Base-by-base conservation (phyloP, 2,797 vertebrate genomes). In the Harpagifer antarcticus region DNA sequence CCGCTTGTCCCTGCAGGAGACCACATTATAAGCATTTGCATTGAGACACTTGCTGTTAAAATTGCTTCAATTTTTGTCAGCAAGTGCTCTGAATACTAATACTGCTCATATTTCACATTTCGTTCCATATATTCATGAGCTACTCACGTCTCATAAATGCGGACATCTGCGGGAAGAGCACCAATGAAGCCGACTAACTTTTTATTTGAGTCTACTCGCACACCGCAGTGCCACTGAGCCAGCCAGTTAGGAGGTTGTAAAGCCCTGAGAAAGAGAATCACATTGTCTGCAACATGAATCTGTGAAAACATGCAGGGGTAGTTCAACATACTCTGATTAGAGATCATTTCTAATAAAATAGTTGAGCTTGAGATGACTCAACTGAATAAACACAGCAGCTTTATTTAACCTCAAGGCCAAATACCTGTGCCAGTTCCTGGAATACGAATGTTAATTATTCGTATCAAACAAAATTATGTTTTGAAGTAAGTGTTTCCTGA, bases 181-280 rank as follows among this genome's bases (percentile, higher is more conserved):
- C 97, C 96, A 71, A 99, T 97, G 90, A 99, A 99, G 57, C 98
- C 98, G 40, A 99, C 97, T 76, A 99, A 92, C 86, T 99, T 99
- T 88, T 96, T 95, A 92, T 96, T 99, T 71, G 95, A 89, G 64
- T 96, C 94, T 55, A 99, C 97, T 67, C 98, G 90, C 78, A 99
- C 96, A 12, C 96, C 97, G 4, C 97, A 98, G 89, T 98, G 95
- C 97, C 97, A 99, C 80, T 97, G 95, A 58, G 94, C 89, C 78
- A 95, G 92, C 96, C 97, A 97, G 80, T 96, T 95, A 0, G 98
- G 98, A 16, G 97, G 96, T 76, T 96, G 96, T 71, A 99, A 93
- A 1, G 95, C 95, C 98, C 98, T 99, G 66, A 74, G 66, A 17
- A 72, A 81, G 55, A 68, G 42, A 79, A 61, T 48, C 50, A 80